phyloP scores from a whole-genome alignment of 2,797 vertebrate species.

The Chaunax sp. region DNA sequence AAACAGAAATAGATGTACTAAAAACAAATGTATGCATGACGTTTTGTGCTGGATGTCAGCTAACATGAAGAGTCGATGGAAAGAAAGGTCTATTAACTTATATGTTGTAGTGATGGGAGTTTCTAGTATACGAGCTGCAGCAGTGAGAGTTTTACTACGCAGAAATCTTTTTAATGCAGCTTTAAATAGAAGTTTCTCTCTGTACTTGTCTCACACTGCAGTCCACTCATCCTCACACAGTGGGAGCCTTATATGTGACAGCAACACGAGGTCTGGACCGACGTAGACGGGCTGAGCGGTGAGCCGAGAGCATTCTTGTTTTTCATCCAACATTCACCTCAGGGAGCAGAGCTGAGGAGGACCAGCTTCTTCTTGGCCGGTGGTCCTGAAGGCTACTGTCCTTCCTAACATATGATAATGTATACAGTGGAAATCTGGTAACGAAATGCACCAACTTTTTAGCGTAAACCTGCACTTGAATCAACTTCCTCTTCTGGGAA shows the following conservation, averaged over 20 bases:
- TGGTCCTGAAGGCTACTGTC: constrained; percentile 58
- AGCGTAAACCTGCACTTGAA: constrained; percentile 19
- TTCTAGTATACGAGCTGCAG: constrained; percentile 9
- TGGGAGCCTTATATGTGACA: constrained; percentile 64
- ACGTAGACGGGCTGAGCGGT: constrained; percentile 27
- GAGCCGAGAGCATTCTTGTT: constrained; percentile 69
- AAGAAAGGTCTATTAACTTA: too few species aligned
- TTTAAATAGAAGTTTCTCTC: constrained; percentile 23
- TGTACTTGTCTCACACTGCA: constrained; percentile 20
- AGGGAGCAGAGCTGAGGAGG: constrained; percentile 24
- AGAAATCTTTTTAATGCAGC: constrained; percentile 1
- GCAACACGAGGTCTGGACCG: constrained; percentile 61
- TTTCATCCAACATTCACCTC: constrained; percentile 66
- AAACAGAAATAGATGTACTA: too few species aligned
- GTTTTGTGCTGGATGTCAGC: too few species aligned
- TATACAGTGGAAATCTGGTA: constrained; percentile 36
- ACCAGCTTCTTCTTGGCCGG: constrained; percentile 54
- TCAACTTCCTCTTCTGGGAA: background rate
- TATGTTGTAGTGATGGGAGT: background rate
- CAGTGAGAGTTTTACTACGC: background rate
- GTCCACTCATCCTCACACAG: constrained; percentile 56
- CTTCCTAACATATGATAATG: constrained; percentile 38
- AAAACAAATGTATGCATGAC: too few species aligned
- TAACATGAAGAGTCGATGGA: too few species aligned
- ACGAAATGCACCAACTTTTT: background rate